Evolutionary conservation across 2,113 vertebrate genomes (phyloP).

Genomic region (Scolopax mira): DNA sequence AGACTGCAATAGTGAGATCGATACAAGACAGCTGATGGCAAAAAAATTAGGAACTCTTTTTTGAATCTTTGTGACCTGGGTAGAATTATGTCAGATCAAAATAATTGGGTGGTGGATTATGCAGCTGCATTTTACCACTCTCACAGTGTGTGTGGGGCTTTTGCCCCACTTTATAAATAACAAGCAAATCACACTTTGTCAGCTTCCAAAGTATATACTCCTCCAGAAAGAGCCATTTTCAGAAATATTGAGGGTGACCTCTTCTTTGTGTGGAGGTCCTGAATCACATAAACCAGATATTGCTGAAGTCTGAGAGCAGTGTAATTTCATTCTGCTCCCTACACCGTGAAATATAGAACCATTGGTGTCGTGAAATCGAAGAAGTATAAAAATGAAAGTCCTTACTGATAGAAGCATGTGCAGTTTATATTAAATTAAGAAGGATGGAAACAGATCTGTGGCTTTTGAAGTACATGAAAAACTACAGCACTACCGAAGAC

Average conservation of each 20-base stretch:
- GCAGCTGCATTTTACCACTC: background rate
- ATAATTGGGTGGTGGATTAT: background rate
- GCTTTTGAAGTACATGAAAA: slow-evolving; percentile 76
- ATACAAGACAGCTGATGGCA: background rate
- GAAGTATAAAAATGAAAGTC: slow-evolving; percentile 76
- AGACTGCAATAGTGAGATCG: background rate
- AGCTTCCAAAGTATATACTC: slow-evolving; percentile 15
- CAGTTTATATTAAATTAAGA: slow-evolving; percentile 79
- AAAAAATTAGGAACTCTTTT: background rate
- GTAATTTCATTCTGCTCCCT: slow-evolving; percentile 77
- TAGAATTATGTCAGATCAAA: background rate
- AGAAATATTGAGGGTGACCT: slow-evolving; percentile 75
- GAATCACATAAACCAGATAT: slow-evolving; percentile 77
- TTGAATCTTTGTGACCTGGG: background rate
- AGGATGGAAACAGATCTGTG: slow-evolving; percentile 70
- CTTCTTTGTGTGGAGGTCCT: slow-evolving; percentile 65
- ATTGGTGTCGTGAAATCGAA: slow-evolving; percentile 74
- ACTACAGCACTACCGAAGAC: slow-evolving; percentile 55
- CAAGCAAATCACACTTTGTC: slow-evolving; percentile 2
- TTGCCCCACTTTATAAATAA: background rate
- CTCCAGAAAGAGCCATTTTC: slow-evolving; percentile 53
- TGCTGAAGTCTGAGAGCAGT: slow-evolving; percentile 68
- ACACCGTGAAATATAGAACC: slow-evolving; percentile 75
- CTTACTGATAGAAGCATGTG: slow-evolving; percentile 76
- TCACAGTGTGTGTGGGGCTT: background rate